Conservation (phyloP, 92 coral and sea anemone species). For the Zoanthus gigantus region DNA sequence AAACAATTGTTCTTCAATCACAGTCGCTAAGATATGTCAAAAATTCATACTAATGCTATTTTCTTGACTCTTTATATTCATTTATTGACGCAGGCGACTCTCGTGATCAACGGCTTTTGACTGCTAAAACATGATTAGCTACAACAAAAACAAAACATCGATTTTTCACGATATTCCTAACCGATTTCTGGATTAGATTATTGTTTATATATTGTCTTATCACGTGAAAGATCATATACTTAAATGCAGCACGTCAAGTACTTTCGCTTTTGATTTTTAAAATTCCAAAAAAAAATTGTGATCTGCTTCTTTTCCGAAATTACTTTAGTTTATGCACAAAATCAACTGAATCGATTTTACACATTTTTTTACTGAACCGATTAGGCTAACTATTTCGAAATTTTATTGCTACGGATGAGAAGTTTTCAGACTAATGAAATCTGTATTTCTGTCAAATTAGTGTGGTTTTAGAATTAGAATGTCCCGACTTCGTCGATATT, state of each 20-base stretch:
- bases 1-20: not conserved
- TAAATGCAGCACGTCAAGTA: not conserved
- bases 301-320: too few species aligned
- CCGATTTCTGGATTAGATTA: not conserved
- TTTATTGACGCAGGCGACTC: not conserved
- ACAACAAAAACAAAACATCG: not conserved
- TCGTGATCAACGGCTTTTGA: not conserved
- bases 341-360: not conserved
- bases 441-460: not conserved
- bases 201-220: not conserved
- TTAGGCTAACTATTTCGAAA: not conserved
- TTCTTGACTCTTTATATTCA: too few species aligned
- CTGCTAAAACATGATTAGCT: not conserved
- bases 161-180: not conserved
- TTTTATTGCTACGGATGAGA: slow-evolving; percentile 20
- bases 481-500: not conserved
- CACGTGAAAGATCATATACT: not conserved
- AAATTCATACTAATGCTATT: not conserved
- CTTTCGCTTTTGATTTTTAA: too few species aligned
- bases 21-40: not conserved
- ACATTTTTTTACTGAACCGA: not conserved
- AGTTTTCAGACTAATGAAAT: not conserved
- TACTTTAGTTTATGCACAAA: not conserved
- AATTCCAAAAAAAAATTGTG: too few species aligned
- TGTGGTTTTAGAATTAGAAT: not conserved